Evolutionary conservation across 2,113 vertebrate species (phyloP).

Genomic region (Cryptotis parvus): DNA sequence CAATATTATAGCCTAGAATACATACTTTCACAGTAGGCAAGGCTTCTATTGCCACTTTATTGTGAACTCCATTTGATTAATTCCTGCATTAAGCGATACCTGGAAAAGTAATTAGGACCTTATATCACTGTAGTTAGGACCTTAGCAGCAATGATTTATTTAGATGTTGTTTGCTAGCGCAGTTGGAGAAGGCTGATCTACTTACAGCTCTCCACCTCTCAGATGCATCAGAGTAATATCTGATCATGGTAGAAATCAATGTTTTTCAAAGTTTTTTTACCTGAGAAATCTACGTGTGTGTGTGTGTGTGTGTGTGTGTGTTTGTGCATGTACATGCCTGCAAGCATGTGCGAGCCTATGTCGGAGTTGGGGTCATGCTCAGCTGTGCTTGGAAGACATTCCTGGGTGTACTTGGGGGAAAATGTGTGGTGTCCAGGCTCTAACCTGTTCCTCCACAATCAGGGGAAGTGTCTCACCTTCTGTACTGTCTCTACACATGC

Average conservation of each 20-base stretch:
- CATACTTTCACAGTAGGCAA: not conserved
- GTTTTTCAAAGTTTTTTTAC: not conserved
- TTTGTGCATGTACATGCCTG: too few species aligned
- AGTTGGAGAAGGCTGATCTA: not conserved
- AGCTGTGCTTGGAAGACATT: too few species aligned
- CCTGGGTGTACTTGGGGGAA: too few species aligned
- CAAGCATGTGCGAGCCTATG: too few species aligned
- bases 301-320: not conserved
- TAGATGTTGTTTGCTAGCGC: not conserved
- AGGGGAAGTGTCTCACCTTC: too few species aligned
- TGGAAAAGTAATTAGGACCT: not conserved
- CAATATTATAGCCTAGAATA: not conserved
- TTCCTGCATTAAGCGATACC: not conserved
- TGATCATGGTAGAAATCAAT: not conserved
- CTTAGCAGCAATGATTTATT: not conserved
- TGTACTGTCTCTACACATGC: too few species aligned
- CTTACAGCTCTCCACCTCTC: not conserved
- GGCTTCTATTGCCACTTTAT: not conserved
- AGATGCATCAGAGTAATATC: not conserved
- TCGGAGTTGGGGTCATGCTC: too few species aligned
- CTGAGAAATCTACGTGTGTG: not conserved
- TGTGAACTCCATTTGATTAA: not conserved
- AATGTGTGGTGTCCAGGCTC: too few species aligned
- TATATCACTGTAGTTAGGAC: not conserved
- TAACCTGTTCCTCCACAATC: too few species aligned